These are phyloP conservation scores for Agrochola lychnidis DNA, from an alignment of 2,888 invertebrate genomes.

Conservation along the genomic window DNA sequence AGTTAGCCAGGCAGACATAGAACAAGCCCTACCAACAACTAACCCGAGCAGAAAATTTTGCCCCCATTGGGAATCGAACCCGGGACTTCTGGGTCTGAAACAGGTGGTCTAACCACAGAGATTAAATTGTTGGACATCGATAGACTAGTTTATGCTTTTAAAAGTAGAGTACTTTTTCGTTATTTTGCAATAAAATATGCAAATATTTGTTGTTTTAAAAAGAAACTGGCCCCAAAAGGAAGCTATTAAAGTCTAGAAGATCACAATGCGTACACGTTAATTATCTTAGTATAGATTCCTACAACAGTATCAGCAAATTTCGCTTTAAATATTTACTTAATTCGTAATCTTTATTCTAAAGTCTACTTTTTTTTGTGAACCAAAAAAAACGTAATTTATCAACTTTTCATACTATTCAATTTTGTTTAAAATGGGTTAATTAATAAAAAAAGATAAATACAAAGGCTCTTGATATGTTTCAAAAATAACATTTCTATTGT, in stretches of 20 bases:
- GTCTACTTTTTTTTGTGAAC: constrained; percentile 35
- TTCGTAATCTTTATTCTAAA: constrained; percentile 30
- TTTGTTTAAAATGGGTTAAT: background rate
- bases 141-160: background rate
- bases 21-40: too few relatives aligned
- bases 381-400: constrained; percentile 24
- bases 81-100: too few relatives aligned
- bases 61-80: too few relatives aligned
- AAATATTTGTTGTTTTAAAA: constrained; percentile 29
- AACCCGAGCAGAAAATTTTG: too few relatives aligned
- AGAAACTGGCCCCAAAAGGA: constrained; percentile 73
- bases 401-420: background rate
- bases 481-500: background rate
- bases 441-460: background rate
- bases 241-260: constrained; percentile 81
- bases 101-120: too few relatives aligned
- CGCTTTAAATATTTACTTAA: constrained; percentile 34
- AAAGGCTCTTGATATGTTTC: background rate
- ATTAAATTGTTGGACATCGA: background rate
- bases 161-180: background rate
- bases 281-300: constrained; percentile 31
- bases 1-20: too few relatives aligned
- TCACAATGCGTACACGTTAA: constrained; percentile 83
- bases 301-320: constrained; percentile 45
- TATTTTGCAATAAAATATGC: constrained; percentile 6